phyloP scores from a whole-genome alignment of 2,797 vertebrate species.

The Cyclopterus lumpus region DNA sequence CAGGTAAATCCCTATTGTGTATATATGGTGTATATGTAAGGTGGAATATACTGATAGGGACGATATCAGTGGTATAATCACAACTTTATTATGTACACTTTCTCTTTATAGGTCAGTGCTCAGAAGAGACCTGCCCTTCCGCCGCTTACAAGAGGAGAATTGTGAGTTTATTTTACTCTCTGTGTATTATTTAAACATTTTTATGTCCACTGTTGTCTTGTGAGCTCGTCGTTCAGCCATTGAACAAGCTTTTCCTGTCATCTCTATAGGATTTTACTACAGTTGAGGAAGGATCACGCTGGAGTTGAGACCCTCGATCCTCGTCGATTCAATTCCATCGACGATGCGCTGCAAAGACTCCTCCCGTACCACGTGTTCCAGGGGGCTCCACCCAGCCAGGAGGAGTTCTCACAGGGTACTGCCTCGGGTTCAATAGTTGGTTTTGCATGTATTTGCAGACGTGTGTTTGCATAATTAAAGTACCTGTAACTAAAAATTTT shows the following conservation, averaged over 20 bases:
- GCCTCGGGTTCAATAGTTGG: background rate
- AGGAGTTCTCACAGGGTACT: constrained; percentile 92
- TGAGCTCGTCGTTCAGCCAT: background rate
- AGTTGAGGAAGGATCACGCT: constrained; percentile 90
- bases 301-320: constrained; percentile 87
- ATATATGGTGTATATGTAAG: background rate
- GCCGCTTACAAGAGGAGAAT: constrained; percentile 92
- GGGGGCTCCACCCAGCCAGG: constrained; percentile 88
- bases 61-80: background rate
- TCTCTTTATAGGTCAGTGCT: constrained; percentile 69
- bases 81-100: background rate
- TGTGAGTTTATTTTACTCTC: constrained; percentile 85
- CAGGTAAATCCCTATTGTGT: constrained; percentile 62
- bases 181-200: background rate
- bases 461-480: background rate
- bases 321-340: constrained; percentile 86
- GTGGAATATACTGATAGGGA: background rate
- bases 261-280: constrained; percentile 88
- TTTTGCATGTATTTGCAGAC: background rate
- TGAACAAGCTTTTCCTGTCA: background rate
- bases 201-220: background rate
- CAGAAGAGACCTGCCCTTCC: constrained; percentile 90
- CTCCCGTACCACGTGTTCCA: constrained; percentile 96
- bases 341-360: constrained; percentile 90
- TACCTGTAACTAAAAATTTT: background rate